These are phyloP conservation scores for Glareola pratincola DNA, from an alignment of 2,113 vertebrate genomes.

Conservation along the genomic window DNA sequence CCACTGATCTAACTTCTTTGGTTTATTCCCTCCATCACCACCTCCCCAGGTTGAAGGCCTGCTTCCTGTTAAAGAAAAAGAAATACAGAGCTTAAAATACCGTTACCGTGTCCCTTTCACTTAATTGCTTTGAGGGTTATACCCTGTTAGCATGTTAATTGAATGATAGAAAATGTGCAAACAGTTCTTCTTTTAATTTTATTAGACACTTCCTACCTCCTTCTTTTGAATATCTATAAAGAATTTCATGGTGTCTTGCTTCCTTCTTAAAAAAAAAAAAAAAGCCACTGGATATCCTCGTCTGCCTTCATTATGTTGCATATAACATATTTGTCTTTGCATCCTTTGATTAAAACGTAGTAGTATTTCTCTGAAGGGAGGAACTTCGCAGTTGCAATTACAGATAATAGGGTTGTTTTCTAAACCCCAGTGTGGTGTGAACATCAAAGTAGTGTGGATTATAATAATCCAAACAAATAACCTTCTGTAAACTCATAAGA, in stretches of 20 bases:
- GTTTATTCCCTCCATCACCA: not conserved
- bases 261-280: not conserved
- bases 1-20: not conserved
- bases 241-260: not conserved
- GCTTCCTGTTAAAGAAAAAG: not conserved
- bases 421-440: constrained; percentile 33
- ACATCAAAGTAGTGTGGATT: constrained; percentile 50
- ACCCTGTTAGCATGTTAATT: not conserved
- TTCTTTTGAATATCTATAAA: constrained; percentile 8
- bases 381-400: constrained; percentile 29
- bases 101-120: not conserved
- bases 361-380: constrained; percentile 18
- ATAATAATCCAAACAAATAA: constrained; percentile 63
- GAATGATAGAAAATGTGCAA: not conserved
- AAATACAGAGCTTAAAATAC: not conserved
- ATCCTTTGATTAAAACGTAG: constrained; percentile 45
- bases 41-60: not conserved
- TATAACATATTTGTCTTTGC: not conserved
- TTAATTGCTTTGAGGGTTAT: not conserved
- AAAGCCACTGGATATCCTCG: not conserved
- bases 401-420: constrained; percentile 53
- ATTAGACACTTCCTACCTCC: not conserved
- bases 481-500: constrained; percentile 30
- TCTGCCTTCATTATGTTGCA: not conserved
- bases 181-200: not conserved